Evolutionary conservation across 2,113 vertebrate species (phyloP), one percentile per base, ranked within the genome.

Genomic region (Myiagra hebetior): DNA sequence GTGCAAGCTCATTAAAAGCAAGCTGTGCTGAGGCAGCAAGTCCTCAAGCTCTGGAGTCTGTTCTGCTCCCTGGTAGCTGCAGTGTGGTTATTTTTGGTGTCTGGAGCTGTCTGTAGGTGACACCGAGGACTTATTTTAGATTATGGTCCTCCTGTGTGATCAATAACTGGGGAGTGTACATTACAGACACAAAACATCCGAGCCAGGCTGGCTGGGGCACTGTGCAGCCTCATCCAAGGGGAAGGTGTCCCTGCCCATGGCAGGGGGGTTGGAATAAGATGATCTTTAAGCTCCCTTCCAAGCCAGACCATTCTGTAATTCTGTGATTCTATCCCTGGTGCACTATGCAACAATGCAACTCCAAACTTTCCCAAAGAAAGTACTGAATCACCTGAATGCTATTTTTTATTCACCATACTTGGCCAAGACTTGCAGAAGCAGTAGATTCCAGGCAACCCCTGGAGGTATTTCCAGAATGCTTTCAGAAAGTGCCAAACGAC

Each of bases 391-490:
- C 59, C 37, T 72, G 39, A 53, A 28, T 24, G 37, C 12, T 69
- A 2, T n/a, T 79, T 83, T 56, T 85, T 30, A 53, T 57, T 79
- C 85, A 46, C 49, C 9, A 1, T 26, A 20, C 31, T 46, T 65
- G 75, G 57, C 44, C 70, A 60, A 64, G 74, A 21, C 28, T 85
- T 89, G 33, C 60, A 89, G 74, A 44, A 89, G 62, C 50, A 42
- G 13, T 26, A 42, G 69, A 31, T 79, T 68, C 68, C 5, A 4
- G 74, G 49, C 65, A 86, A 42, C 15, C 17, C 42, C 24, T 13
- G 10, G 65, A 82, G n/a, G 27, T 53, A 30, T 78, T 94, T 87
- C 72, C 57, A 88, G 60, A 88, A 79, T 68, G 18, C 41, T 91
- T 91, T 80, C 50, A 77, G 47, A 41, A 84, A 65, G 50, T 62